Base-by-base conservation (phyloP, 2,113 vertebrate species). In the Gymnocephalus cernua region DNA sequence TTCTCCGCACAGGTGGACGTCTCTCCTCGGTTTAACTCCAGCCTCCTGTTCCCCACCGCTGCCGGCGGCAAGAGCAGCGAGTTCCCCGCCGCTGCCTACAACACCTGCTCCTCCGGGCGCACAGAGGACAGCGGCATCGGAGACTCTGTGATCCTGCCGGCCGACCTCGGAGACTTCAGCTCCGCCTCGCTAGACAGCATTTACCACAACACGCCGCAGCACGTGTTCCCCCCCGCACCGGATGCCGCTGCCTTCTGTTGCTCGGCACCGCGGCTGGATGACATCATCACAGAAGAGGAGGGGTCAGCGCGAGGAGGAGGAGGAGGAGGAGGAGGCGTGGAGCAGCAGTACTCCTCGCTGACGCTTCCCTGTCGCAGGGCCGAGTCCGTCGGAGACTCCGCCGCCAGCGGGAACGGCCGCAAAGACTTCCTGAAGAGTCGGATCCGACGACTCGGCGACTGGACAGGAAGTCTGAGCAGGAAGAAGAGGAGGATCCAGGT, bases 401-500 rank as follows among this genome's bases (percentile, higher is more conserved):
- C 94, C 0, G 13, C 77, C 0, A 88, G 95, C 21, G 53, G 82
- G 54, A 96, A 92, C 62, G 96, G 93, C 61, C 96, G 96, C 86
- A 98, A 98, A 77, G 96, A 97, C 82, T 96, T 96, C 0, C 90
- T 98, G 70, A 99, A 98, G 92, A 97, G 93, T 74, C 92, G 97
- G 21, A 97, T 98, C 95, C 84, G 96, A 13, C 96, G 94, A 12
- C 94, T 99, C 89, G 96, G 97, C 54, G 97, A 98, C 91, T 99
- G 98, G 98, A 99, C 98, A 0, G 98, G 97, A 72, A 99, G 98
- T 93, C 95, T 99, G 74, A 97, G 96, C 0, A 94, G 97, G 75
- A 99, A 99, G 91, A 99, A 97, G 58, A 95, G 97, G 86, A 96
- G 97, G 83, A 90, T 99, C 45, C 98, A 99, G 96, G 98, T 98